These are phyloP conservation scores for Cecidostiba fungosa DNA, from an alignment of 2,888 invertebrate species.

Conservation along the genomic window DNA sequence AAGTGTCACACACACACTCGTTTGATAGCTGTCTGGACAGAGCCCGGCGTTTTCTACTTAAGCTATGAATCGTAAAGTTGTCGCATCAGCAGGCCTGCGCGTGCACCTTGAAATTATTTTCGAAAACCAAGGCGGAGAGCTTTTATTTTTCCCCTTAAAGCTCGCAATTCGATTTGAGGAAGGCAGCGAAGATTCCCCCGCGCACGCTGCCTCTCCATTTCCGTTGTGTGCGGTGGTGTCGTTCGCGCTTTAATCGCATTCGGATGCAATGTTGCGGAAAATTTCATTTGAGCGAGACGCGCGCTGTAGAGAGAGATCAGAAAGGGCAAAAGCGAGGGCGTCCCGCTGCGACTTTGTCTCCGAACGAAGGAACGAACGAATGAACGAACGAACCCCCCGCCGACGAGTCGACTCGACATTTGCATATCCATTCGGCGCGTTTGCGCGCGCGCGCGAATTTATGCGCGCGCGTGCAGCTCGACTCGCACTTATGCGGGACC, in stretches of 20 bases:
- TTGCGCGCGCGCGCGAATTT: slow-evolving; percentile 62
- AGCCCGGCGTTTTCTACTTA: background rate
- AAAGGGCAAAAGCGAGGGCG: slow-evolving; percentile 58
- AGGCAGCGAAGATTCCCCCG: slow-evolving; percentile 61
- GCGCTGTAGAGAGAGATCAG: slow-evolving; percentile 55
- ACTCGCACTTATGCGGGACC: background rate
- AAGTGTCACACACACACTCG: background rate
- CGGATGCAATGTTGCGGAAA: slow-evolving; percentile 81
- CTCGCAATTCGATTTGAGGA: slow-evolving; percentile 76
- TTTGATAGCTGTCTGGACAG: background rate
- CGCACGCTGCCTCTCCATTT: slow-evolving; percentile 65
- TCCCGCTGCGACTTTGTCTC: slow-evolving; percentile 78
- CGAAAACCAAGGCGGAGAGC: background rate
- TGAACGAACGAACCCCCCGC: slow-evolving; percentile 46
- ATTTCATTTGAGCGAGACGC: slow-evolving; percentile 79
- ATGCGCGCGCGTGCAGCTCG: slow-evolving; percentile 8
- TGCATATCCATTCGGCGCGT: slow-evolving; percentile 65
- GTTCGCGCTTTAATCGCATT: slow-evolving; percentile 81
- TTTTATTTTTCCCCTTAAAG: background rate
- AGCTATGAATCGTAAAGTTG: background rate
- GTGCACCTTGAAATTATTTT: background rate
- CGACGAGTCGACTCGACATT: slow-evolving; percentile 56
- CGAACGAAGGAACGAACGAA: slow-evolving; percentile 38
- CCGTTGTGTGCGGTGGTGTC: slow-evolving; percentile 73
- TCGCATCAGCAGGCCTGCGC: too few species aligned